Evolutionary conservation across 2,888 invertebrate genomes (phyloP).

Genomic region (Taenaris catops): DNA sequence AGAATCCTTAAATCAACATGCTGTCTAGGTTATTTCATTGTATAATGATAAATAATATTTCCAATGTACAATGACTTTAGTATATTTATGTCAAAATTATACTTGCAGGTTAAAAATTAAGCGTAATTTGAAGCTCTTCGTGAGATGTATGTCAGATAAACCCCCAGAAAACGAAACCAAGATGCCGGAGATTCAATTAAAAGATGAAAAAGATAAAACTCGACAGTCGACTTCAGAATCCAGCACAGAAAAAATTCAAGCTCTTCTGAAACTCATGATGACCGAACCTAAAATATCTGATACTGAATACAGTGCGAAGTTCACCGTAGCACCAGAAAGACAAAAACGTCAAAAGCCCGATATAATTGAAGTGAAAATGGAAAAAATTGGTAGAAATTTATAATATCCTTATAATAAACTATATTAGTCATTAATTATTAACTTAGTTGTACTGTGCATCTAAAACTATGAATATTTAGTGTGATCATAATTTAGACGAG

Average conservation of each 20-base stretch:
- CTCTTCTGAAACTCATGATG: conserved; percentile 55
- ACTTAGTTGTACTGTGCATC: no score
- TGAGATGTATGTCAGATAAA: conserved; percentile 31
- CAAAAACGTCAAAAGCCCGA: conserved; percentile 38
- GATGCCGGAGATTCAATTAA: conserved; percentile 32
- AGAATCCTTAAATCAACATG: no score
- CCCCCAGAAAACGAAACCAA: conserved; percentile 47
- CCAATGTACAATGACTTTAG: not conserved
- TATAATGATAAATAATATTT: no score
- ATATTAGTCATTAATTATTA: no score
- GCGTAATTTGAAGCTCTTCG: conserved; percentile 26
- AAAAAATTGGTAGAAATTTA: conserved; percentile 53
- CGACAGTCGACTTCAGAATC: conserved; percentile 33
- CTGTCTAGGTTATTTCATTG: no score
- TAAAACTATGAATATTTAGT: no score
- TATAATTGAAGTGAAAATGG: conserved; percentile 48
- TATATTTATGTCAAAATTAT: not conserved
- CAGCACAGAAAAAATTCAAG: conserved; percentile 61
- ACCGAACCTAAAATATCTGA: conserved; percentile 53
- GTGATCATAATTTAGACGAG: no score
- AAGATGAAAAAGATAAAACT: conserved; percentile 27
- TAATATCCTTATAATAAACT: no score
- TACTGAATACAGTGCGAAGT: conserved; percentile 52
- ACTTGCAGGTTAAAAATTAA: conserved; percentile 30
- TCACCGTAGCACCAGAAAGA: conserved; percentile 52